Conservation (phyloP, 1,140 invertebrate species). For the Halictus rubicundus region DNA sequence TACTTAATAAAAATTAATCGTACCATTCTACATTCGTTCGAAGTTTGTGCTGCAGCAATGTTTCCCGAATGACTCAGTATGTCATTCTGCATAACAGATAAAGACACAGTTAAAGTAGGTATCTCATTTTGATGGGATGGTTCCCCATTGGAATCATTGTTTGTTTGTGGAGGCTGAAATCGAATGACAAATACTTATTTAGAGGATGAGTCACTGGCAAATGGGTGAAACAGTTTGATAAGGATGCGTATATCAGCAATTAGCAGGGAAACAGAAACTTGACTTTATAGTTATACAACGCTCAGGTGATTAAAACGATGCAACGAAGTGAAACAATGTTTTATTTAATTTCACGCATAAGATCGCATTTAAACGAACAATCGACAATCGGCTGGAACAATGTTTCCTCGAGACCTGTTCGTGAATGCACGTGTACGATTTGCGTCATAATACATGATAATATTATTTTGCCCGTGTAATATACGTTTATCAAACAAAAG, state of each 20-base stretch:
- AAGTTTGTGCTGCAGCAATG: slow-evolving; percentile 47
- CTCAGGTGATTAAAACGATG: slow-evolving; percentile 12
- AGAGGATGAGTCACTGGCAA: neutral
- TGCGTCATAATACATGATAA: neutral
- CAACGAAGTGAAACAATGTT: slow-evolving; percentile 1
- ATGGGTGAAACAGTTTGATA: neutral
- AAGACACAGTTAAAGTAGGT: slow-evolving; percentile 63
- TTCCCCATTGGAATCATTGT: slow-evolving; percentile 47
- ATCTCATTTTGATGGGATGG: slow-evolving; percentile 52
- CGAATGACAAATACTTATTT: neutral
- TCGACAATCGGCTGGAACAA: slow-evolving; percentile 8
- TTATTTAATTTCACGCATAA: slow-evolving; percentile 2
- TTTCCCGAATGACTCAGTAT: slow-evolving; percentile 61
- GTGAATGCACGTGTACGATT: slow-evolving; percentile 3
- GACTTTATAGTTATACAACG: neutral
- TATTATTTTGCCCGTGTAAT: neutral
- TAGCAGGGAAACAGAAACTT: neutral
- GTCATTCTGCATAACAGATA: slow-evolving; percentile 61
- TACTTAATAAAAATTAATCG: neutral
- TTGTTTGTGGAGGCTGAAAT: slow-evolving; percentile 52
- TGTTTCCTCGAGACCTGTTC: slow-evolving; percentile 4
- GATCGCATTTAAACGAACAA: neutral
- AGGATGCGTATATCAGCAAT: neutral
- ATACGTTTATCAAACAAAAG: slow-evolving; percentile 16
- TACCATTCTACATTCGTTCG: slow-evolving; percentile 53